phyloP scores from a whole-genome alignment of 2,113 vertebrate genomes.

The Variabilichromis moorii region DNA sequence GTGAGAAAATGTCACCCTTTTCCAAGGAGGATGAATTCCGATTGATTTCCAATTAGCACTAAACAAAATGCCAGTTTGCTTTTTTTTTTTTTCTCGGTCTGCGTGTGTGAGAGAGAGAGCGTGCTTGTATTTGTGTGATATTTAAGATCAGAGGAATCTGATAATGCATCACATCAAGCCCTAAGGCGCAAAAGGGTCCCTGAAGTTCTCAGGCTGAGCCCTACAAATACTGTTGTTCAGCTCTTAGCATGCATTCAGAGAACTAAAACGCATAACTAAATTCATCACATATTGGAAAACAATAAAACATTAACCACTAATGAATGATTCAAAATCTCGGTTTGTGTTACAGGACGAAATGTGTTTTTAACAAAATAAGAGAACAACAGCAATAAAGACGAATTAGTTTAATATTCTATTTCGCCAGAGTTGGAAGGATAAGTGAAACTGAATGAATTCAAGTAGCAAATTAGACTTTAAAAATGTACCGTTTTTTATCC shows the following conservation, averaged over 20 bases:
- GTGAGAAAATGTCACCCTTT: conserved; percentile 49
- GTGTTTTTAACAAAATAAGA: neutral
- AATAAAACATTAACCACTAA: conserved; percentile 10
- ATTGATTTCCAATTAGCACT: conserved; percentile 58
- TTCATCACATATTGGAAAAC: conserved; percentile 26
- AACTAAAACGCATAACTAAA: conserved; percentile 29
- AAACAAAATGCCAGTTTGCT: conserved; percentile 1
- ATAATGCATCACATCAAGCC: neutral
- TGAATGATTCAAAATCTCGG: conserved; percentile 39
- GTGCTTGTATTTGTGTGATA: neutral
- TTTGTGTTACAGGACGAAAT: neutral
- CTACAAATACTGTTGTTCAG: neutral
- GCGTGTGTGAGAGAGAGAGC: neutral
- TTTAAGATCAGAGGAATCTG: conserved; percentile 15
- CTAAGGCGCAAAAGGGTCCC: neutral
- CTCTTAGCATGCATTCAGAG: neutral
- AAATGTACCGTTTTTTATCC: neutral
- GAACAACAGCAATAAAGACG: neutral
- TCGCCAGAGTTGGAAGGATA: neutral
- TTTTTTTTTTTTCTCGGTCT: neutral
- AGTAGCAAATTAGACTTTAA: neutral
- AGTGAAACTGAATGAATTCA: neutral
- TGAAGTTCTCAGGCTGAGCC: neutral
- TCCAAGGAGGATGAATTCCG: conserved; percentile 18
- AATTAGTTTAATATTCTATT: neutral